Evolutionary conservation across 2,113 vertebrate genomes (phyloP), one percentile per base, ranked within the genome.

Genomic region (Miniopterus natalensis): DNA sequence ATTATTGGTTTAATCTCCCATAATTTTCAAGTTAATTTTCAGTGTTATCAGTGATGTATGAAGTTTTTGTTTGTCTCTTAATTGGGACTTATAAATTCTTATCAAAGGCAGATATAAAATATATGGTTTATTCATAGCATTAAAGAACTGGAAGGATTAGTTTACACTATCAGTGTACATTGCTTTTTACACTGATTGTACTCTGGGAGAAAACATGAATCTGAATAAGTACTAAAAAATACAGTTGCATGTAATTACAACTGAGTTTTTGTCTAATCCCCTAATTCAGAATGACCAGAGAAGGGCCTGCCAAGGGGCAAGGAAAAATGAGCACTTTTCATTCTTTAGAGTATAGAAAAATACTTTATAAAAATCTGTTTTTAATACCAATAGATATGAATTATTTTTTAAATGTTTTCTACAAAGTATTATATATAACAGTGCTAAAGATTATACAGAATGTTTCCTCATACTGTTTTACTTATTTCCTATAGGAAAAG

Each of bases 401-500:
- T 88, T 73, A 88, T 81, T 95, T 78, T 17, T 13, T 6, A 94
- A 94, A 63, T 45, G 13, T 49, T 96, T 95, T 94, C 70, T 78
- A 8, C 8, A 61, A 59, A 59, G 2, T 93, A 57, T 88, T 91
- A 47, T 40, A 57, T 78, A 8, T 73, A 71, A 49, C 21, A 95
- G 2, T 96, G 55, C 49, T 92, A 68, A 61, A 81, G 68, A 45
- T 74, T 78, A 68, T 77, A 83, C 20, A 95, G 68, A 95, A 84
- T 84, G 23, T 89, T 94, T 97, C 75, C 75, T 95, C 40, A 94
- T 74, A 15, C 42, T 92, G 31, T 93, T 73, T 68, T 92, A 55
- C 40, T 89, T 88, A 97, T 49, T 95, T 45, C 95, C 79, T 98
- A 17, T 96, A 99, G 99, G 99, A 94, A 99, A 99, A 97, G 99